Conservation (phyloP, 2,888 invertebrate genomes). For the Epistrophe grossulariae region DNA sequence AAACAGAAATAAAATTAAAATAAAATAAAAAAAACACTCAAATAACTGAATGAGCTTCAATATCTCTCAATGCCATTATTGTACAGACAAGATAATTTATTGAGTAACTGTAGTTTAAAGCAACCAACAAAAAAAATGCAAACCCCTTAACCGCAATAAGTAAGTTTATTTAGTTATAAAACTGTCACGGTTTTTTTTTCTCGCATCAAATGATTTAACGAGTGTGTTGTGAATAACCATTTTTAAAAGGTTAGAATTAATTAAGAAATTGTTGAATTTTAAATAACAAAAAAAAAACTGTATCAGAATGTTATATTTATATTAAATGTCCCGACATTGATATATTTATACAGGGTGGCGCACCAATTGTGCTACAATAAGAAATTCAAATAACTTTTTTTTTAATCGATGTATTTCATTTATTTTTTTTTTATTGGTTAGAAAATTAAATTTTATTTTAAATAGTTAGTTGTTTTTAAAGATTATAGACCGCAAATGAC, state of each 20-base stretch:
- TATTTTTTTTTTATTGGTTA: too few species aligned
- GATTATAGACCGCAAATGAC: too few species aligned
- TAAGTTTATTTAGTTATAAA: background rate
- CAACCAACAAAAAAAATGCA: background rate
- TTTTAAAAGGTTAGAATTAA: constrained; percentile 2
- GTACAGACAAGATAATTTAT: background rate
- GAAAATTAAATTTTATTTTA: too few species aligned
- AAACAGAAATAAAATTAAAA: background rate
- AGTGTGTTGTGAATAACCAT: background rate
- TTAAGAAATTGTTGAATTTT: background rate
- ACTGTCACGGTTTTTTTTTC: background rate
- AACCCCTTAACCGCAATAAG: background rate
- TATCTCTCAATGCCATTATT: background rate
- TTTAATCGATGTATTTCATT: too few species aligned
- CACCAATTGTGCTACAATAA: too few species aligned
- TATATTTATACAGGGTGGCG: too few species aligned
- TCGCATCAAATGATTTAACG: background rate
- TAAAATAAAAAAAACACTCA: background rate
- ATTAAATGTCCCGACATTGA: background rate
- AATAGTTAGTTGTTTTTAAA: too few species aligned
- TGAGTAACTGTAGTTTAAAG: background rate
- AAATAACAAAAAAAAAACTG: background rate
- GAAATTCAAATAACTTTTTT: too few species aligned
- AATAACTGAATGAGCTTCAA: background rate
- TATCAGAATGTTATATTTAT: background rate